phyloP scores from a whole-genome alignment of 1,140 invertebrate species.

The Ganaspis sp. region DNA sequence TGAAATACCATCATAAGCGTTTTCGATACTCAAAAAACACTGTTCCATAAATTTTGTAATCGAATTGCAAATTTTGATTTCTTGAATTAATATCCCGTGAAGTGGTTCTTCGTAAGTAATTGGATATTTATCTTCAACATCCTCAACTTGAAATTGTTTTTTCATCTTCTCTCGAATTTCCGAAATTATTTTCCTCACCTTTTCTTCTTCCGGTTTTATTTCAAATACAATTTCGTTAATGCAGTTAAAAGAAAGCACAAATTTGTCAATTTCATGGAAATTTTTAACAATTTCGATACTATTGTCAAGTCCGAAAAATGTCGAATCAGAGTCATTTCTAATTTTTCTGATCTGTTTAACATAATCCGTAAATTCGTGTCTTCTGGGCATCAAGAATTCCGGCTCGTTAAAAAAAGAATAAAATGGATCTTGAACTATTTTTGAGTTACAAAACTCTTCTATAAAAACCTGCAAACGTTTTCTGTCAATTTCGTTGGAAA shows the following conservation, averaged over 20 bases:
- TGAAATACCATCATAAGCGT: constrained; percentile 81
- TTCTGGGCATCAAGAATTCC: constrained; percentile 79
- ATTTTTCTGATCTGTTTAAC: constrained; percentile 80
- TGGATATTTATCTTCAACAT: constrained; percentile 75
- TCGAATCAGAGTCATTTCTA: constrained; percentile 71
- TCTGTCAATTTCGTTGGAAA: constrained; percentile 82
- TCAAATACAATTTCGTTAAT: constrained; percentile 38
- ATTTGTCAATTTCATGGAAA: constrained; percentile 69
- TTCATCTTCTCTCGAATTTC: constrained; percentile 78
- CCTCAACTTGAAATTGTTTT: constrained; percentile 73
- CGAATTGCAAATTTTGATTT: constrained; percentile 81
- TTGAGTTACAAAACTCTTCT: constrained; percentile 77
- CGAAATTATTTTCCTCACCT: constrained; percentile 60
- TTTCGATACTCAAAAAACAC: constrained; percentile 78
- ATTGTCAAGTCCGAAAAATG: constrained; percentile 81
- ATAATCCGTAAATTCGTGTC: constrained; percentile 82
- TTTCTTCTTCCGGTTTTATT: constrained; percentile 35
- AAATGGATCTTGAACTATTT: constrained; percentile 58
- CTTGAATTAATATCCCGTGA: constrained; percentile 81
- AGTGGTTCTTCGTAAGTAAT: constrained; percentile 77
- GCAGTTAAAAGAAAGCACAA: constrained; percentile 77
- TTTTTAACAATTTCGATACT: constrained; percentile 82
- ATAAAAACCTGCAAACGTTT: constrained; percentile 78
- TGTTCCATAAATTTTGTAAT: constrained; percentile 71
- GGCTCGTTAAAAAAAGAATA: constrained; percentile 67